A percentile compares a stretch with the other conserved stretches of the same genome.
Conservation (phyloP, 2,797 vertebrate genomes). For the Tolypeutes matacus region DNA sequence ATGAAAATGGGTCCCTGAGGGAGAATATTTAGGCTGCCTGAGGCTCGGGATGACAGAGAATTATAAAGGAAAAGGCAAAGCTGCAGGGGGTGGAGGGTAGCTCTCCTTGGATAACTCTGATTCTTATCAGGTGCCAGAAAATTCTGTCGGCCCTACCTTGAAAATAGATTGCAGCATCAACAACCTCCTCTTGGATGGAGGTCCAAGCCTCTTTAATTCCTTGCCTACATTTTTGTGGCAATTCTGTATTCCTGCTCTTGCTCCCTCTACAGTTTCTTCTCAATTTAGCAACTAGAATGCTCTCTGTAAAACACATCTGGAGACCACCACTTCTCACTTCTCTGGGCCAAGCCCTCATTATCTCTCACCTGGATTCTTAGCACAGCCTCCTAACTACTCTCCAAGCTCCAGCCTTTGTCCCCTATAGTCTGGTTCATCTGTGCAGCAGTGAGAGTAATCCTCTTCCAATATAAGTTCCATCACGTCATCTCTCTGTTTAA, state of each 20-base stretch:
- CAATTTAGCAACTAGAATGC: neutral
- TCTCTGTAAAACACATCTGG: neutral
- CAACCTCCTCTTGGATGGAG: neutral
- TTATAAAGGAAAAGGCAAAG: neutral
- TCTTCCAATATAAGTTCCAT: neutral
- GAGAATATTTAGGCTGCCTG: neutral
- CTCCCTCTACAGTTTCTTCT: neutral
- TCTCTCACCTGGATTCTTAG: neutral
- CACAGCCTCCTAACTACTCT: too few relatives aligned
- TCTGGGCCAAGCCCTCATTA: rapidly evolving
- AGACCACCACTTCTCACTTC: neutral
- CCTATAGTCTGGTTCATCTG: neutral
- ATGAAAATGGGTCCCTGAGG: slow-evolving; percentile 5
- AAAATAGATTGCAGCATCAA: neutral
- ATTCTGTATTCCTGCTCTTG: neutral
- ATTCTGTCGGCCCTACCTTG: neutral
- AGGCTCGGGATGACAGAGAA: neutral
- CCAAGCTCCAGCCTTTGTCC: neutral
- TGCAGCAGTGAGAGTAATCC: neutral
- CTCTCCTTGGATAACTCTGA: neutral
- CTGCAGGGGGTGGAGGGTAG: neutral
- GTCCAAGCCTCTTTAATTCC: neutral
- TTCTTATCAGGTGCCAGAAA: slow-evolving; percentile 13
- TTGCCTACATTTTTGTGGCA: neutral
- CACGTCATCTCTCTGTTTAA: neutral